These are phyloP conservation scores for Sorex araneus DNA, from an alignment of 2,113 vertebrate species.

Conservation along the genomic window DNA sequence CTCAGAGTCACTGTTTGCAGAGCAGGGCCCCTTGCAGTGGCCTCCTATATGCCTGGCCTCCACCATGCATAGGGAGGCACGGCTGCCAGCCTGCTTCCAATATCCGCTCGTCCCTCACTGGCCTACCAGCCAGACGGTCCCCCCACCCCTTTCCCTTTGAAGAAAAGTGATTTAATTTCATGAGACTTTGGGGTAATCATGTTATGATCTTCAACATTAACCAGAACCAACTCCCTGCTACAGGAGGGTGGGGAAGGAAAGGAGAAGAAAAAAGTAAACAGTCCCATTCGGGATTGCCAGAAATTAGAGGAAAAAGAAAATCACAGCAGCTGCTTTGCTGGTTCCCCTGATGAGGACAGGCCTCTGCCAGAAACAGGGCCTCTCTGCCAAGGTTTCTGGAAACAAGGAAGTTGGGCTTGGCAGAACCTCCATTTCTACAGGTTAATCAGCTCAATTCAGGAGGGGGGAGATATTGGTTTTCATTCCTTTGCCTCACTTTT, in stretches of 20 bases:
- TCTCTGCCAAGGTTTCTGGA: conserved; percentile 79
- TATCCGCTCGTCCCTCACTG: conserved; percentile 87
- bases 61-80: conserved; percentile 84
- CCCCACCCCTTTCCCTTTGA: conserved; percentile 89
- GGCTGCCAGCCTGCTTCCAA: conserved; percentile 88
- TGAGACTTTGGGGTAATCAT: conserved; percentile 88
- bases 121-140: conserved; percentile 85
- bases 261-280: conserved; percentile 77
- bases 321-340: conserved; percentile 70
- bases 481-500: not conserved
- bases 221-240: conserved; percentile 89
- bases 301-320: conserved; percentile 71
- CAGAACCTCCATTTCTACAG: conserved; percentile 61
- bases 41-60: conserved; percentile 80
- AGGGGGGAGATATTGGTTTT: not conserved
- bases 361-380: conserved; percentile 71
- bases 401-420: conserved; percentile 81
- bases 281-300: conserved; percentile 75
- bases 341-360: conserved; percentile 70
- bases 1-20: conserved; percentile 81
- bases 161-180: conserved; percentile 91
- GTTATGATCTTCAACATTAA: conserved; percentile 92
- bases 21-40: conserved; percentile 79
- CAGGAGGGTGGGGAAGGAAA: conserved; percentile 79
- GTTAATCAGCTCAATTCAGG: conserved; percentile 78